Evolutionary conservation across 2,797 vertebrate species (phyloP).

Genomic region (Enteromius paludinosus): DNA sequence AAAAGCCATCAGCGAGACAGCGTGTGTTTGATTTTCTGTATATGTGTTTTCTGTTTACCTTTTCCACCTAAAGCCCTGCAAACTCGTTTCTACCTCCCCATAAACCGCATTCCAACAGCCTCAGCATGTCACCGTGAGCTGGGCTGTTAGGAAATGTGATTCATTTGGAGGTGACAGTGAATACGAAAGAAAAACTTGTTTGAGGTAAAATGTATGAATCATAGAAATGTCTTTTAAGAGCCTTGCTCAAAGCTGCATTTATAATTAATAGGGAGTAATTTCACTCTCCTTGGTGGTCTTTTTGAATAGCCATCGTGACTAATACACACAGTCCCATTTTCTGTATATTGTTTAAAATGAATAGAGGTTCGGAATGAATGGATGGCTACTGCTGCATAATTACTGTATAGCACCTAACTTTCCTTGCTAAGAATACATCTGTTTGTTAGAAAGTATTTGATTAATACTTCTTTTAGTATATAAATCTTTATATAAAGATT

Average conservation of each 20-base stretch:
- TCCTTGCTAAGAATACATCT: neutral
- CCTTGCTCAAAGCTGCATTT: constrained; percentile 42
- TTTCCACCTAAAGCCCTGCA: constrained; percentile 33
- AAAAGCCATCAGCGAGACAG: constrained; percentile 58
- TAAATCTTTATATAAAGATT: neutral
- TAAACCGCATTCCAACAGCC: neutral
- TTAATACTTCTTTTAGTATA: neutral
- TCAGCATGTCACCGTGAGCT: constrained; percentile 27
- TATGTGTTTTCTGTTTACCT: constrained; percentile 54
- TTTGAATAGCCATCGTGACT: constrained; percentile 45
- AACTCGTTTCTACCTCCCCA: constrained; percentile 33
- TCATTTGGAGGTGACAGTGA: constrained; percentile 31
- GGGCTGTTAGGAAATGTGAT: constrained; percentile 41
- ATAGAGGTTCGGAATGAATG: constrained; percentile 25
- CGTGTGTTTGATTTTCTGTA: constrained; percentile 51
- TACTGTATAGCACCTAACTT: neutral
- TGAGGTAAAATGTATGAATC: constrained; percentile 39
- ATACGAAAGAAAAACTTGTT: neutral
- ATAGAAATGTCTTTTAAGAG: constrained; percentile 20
- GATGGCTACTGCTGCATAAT: neutral
- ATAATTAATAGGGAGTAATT: constrained; percentile 53
- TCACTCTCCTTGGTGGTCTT: constrained; percentile 40
- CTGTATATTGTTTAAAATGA: constrained; percentile 37
- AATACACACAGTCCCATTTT: constrained; percentile 30
- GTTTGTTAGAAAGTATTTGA: neutral